phyloP scores from a whole-genome alignment of 1,140 invertebrate genomes.

The Rhizoglyphus robini region DNA sequence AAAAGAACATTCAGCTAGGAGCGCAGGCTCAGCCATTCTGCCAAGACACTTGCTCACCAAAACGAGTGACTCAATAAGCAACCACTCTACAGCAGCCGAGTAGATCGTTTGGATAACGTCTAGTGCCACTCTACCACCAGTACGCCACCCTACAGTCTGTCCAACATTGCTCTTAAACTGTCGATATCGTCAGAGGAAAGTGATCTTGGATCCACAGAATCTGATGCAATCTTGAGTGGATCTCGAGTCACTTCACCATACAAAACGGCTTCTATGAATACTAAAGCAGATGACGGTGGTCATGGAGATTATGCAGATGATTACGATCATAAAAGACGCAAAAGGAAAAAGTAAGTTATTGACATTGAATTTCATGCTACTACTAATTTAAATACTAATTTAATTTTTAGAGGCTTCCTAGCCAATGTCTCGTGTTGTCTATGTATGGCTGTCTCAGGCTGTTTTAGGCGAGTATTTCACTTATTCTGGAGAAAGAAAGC shows the following conservation, averaged over 20 bases:
- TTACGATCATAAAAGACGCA: not conserved
- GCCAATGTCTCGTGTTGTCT: slow-evolving; percentile 2
- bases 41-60: too few relatives aligned
- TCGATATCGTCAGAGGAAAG: slow-evolving; percentile 11
- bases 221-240: not conserved
- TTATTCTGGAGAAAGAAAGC: slow-evolving; percentile 19
- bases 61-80: too few relatives aligned
- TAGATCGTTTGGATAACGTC: not conserved
- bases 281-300: not conserved
- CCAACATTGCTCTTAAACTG: not conserved
- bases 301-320: not conserved
- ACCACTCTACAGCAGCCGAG: not conserved
- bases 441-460: slow-evolving; percentile 3
- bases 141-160: not conserved
- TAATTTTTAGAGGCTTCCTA: not conserved
- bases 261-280: not conserved
- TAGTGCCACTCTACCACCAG: not conserved
- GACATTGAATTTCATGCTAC: not conserved
- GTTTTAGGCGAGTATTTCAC: slow-evolving; percentile 15
- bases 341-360: slow-evolving; percentile 12
- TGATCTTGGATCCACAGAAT: slow-evolving; percentile 9
- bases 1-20: too few relatives aligned
- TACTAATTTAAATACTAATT: not conserved
- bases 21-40: too few relatives aligned
- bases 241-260: not conserved